Conservation (phyloP, 1,140 invertebrate genomes). For the Zaprionus camerounensis region DNA sequence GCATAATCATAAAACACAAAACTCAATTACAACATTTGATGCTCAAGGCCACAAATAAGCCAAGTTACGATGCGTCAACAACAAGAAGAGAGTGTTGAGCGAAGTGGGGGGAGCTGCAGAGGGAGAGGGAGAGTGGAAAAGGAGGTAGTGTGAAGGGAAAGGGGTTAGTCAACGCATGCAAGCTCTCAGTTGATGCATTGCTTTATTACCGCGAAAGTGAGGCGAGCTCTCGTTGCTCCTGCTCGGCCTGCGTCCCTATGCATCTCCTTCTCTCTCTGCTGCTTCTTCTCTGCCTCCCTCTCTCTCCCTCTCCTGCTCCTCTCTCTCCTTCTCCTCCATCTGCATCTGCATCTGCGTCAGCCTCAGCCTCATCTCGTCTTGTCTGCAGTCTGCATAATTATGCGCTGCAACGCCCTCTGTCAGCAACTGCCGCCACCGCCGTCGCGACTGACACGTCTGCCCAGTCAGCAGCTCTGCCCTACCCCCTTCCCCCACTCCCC, state of each 20-base stretch:
- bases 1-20: slow-evolving; percentile 78
- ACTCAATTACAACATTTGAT: slow-evolving; percentile 81
- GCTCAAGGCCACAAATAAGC: slow-evolving; percentile 81
- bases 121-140: neutral
- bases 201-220: slow-evolving; percentile 75
- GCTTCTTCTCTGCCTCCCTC: neutral
- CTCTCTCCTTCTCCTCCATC: neutral
- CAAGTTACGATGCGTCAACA: slow-evolving; percentile 81
- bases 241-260: neutral
- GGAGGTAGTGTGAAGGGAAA: neutral
- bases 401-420: slow-evolving; percentile 79
- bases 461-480: slow-evolving; percentile 40
- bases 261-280: neutral
- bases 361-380: slow-evolving; percentile 1
- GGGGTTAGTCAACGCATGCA: slow-evolving; percentile 23
- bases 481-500: neutral
- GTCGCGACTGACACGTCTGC: slow-evolving; percentile 22
- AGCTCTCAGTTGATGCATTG: slow-evolving; percentile 69
- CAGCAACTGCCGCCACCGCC: slow-evolving; percentile 42
- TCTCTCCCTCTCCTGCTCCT: neutral
- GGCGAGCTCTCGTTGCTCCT: slow-evolving; percentile 15
- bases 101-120: neutral
- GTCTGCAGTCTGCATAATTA: slow-evolving; percentile 75
- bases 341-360: neutral
- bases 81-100: slow-evolving; percentile 56